A percentile compares a stretch with the other conserved stretches of the same genome.
These are phyloP conservation scores for Acleris emargana DNA, from an alignment of 2,888 invertebrate genomes.

Conservation along the genomic window DNA sequence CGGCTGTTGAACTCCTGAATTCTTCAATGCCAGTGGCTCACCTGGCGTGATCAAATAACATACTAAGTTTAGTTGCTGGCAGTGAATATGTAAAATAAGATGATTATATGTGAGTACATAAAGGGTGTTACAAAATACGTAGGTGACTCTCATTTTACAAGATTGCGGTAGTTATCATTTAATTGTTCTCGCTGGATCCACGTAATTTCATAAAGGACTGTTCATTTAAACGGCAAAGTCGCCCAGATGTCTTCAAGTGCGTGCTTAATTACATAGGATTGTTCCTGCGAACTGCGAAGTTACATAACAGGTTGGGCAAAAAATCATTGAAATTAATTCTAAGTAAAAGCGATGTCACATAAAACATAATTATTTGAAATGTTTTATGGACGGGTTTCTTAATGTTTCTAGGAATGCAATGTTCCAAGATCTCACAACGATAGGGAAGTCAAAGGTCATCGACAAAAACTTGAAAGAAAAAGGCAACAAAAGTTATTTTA, in stretches of 20 bases:
- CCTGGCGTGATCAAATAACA: too few relatives aligned
- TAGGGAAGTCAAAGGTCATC: too few relatives aligned
- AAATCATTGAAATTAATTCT: slow-evolving; percentile 3
- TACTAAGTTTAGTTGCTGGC: too few relatives aligned
- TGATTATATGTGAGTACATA: too few relatives aligned
- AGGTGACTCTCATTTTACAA: slow-evolving; percentile 3
- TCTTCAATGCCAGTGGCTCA: too few relatives aligned
- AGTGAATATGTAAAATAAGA: too few relatives aligned
- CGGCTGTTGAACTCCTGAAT: too few relatives aligned
- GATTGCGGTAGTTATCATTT: slow-evolving; percentile 24
- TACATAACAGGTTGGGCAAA: neutral
- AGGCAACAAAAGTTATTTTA: too few relatives aligned
- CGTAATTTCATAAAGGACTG: slow-evolving; percentile 19
- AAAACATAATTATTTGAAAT: neutral
- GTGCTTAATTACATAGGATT: slow-evolving; percentile 9
- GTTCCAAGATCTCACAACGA: too few relatives aligned
- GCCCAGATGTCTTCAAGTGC: slow-evolving; percentile 13
- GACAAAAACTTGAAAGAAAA: too few relatives aligned
- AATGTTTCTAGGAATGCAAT: too few relatives aligned
- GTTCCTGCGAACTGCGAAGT: neutral
- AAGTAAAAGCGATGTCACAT: neutral
- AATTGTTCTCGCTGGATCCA: slow-evolving; percentile 14
- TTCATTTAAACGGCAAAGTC: slow-evolving; percentile 13
- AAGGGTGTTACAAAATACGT: neutral
- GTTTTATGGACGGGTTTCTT: too few relatives aligned